A percentile compares a stretch with the other conserved stretches of the same genome.
phyloP scores from a whole-genome alignment of 2,888 invertebrate genomes.

The Apamea monoglypha region DNA sequence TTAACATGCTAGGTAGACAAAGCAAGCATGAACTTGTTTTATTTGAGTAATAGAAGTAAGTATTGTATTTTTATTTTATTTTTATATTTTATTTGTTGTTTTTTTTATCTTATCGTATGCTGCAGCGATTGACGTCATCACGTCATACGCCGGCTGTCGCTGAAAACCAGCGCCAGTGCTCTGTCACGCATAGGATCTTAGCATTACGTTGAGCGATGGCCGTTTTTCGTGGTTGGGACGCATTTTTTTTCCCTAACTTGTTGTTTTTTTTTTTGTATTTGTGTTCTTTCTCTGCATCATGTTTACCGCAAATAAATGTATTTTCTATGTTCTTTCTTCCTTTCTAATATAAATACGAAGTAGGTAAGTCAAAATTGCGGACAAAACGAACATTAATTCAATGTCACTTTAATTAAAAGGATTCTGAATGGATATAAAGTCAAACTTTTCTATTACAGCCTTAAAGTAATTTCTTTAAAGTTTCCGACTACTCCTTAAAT shows the following conservation, averaged over 20 bases:
- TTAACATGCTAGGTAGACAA: not conserved
- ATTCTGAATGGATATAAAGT: not conserved
- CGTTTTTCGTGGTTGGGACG: not conserved
- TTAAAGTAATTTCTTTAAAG: constrained; percentile 31
- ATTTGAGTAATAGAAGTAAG: not conserved
- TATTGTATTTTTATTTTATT: too few relatives aligned
- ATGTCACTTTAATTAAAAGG: constrained; percentile 1
- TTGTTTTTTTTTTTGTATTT: not conserved
- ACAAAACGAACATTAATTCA: not conserved
- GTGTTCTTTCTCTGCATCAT: not conserved
- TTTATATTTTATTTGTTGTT: too few relatives aligned
- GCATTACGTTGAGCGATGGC: not conserved
- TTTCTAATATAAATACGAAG: not conserved
- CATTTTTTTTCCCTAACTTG: not conserved
- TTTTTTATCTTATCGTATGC: too few relatives aligned
- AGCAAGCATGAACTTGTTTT: not conserved
- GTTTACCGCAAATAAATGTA: too few relatives aligned
- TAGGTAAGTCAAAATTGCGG: not conserved
- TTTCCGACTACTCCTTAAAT: constrained; percentile 32
- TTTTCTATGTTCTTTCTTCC: too few relatives aligned
- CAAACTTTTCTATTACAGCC: constrained; percentile 9
- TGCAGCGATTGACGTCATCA: too few relatives aligned
- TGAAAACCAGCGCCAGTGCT: too few relatives aligned
- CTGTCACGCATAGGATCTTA: not conserved
- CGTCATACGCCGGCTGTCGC: too few relatives aligned